Evolutionary conservation across 1,140 invertebrate species (phyloP).

Genomic region (Neodiprion fabricii): DNA sequence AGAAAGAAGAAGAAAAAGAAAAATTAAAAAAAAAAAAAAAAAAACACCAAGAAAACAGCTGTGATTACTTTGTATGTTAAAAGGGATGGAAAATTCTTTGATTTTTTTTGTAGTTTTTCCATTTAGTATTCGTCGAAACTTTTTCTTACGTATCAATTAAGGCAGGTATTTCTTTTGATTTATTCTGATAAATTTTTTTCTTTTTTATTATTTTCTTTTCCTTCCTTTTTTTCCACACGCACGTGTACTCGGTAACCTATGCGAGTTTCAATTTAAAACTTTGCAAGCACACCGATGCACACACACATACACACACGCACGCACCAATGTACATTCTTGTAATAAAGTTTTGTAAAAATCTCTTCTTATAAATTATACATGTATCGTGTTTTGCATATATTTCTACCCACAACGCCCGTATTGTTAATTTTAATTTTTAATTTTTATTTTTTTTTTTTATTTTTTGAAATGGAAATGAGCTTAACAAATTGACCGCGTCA

Average conservation of each 20-base stretch:
- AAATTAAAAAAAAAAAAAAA: neutral
- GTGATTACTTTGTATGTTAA: neutral
- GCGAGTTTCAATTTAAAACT: no score
- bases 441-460: no score
- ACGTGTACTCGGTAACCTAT: no score
- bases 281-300: no score
- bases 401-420: neutral
- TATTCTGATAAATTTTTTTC: no score
- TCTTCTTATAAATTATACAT: neutral
- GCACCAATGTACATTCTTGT: neutral
- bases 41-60: neutral
- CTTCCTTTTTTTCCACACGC: no score
- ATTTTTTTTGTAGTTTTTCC: no score
- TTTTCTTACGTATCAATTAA: conserved; percentile 1
- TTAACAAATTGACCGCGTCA: neutral
- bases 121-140: neutral
- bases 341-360: conserved; percentile 5
- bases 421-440: neutral
- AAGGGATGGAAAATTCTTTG: neutral
- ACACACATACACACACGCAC: no score
- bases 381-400: neutral
- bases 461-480: neutral
- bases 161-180: no score
- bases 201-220: no score
- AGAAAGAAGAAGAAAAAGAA: neutral